Evolutionary conservation across 2,888 invertebrate species (phyloP).

Genomic region (Drosophila pseudotakahashii): DNA sequence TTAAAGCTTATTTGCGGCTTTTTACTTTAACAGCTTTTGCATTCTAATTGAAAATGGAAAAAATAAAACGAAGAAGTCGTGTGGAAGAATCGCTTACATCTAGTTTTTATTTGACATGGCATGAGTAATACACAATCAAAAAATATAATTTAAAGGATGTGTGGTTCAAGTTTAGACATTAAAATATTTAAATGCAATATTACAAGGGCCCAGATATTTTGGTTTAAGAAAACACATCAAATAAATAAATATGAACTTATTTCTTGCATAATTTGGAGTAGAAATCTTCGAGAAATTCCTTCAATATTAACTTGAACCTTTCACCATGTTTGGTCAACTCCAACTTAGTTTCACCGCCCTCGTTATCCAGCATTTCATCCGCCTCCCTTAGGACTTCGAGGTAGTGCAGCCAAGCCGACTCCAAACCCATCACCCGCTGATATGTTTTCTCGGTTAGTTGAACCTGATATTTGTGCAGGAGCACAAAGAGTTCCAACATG

Average conservation of each 20-base stretch:
- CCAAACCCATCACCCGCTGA: constrained; percentile 71
- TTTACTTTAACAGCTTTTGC: constrained; percentile 20
- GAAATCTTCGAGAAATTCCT: constrained; percentile 89
- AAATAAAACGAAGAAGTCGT: not conserved
- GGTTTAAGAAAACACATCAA: too few species aligned
- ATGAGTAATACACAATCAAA: not conserved
- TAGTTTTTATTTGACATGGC: not conserved
- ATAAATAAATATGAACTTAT: constrained; percentile 8
- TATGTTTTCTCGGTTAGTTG: constrained; percentile 85
- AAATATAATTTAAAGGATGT: too few species aligned
- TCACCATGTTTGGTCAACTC: constrained; percentile 89
- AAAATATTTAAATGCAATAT: not conserved
- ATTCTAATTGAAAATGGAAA: constrained; percentile 14
- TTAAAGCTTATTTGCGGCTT: constrained; percentile 26
- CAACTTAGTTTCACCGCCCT: constrained; percentile 90
- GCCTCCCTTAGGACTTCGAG: constrained; percentile 88
- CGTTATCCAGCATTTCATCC: constrained; percentile 89
- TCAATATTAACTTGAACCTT: constrained; percentile 89
- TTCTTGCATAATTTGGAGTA: constrained; percentile 88
- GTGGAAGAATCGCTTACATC: constrained; percentile 1
- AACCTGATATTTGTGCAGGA: constrained; percentile 91
- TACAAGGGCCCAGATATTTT: too few species aligned
- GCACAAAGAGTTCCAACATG: constrained; percentile 90
- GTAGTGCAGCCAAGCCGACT: constrained; percentile 88
- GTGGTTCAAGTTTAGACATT: not conserved